A percentile compares a stretch with the other conserved stretches of the same genome.
Evolutionary conservation across 2,797 vertebrate genomes (phyloP).

Genomic region (Tolypeutes matacus): DNA sequence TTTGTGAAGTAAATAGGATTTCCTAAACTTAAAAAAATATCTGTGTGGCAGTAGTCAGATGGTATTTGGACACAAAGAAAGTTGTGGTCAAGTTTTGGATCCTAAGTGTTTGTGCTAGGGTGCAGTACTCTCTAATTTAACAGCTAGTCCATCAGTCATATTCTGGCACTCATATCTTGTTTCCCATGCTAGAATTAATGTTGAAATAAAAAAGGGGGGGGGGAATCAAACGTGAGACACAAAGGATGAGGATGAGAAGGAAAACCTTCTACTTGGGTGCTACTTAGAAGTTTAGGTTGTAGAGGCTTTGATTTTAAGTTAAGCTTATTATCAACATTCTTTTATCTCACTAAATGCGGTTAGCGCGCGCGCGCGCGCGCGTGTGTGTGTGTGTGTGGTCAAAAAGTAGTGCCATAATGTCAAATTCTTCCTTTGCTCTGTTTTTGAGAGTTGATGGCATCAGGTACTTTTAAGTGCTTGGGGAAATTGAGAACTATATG

Average conservation of each 20-base stretch:
- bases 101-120: not conserved
- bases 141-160: not conserved
- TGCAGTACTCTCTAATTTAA: not conserved
- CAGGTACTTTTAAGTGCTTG: slow-evolving; percentile 63
- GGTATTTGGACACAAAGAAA: not conserved
- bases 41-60: not conserved
- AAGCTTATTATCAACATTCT: slow-evolving; percentile 58
- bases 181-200: slow-evolving; percentile 29
- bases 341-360: slow-evolving; percentile 69
- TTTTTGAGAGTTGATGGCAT: slow-evolving; percentile 71
- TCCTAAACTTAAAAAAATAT: not conserved
- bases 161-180: slow-evolving; percentile 25
- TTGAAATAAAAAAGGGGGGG: not conserved
- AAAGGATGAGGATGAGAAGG: slow-evolving; percentile 26
- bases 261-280: not conserved
- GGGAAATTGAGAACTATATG: slow-evolving; percentile 56
- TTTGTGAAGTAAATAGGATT: slow-evolving; percentile 26
- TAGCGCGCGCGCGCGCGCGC: not conserved
- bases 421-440: slow-evolving; percentile 52
- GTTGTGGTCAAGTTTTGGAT: not conserved
- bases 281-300: not conserved
- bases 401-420: slow-evolving; percentile 43
- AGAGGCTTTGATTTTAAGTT: slow-evolving; percentile 66
- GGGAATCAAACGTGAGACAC: not conserved
- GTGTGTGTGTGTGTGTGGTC: not conserved